Percentiles rank a stretch among this genome's conserved stretches.
Evolutionary conservation across 1,140 invertebrate species (phyloP).

Genomic region (Macrotrachela quadricornifera): DNA sequence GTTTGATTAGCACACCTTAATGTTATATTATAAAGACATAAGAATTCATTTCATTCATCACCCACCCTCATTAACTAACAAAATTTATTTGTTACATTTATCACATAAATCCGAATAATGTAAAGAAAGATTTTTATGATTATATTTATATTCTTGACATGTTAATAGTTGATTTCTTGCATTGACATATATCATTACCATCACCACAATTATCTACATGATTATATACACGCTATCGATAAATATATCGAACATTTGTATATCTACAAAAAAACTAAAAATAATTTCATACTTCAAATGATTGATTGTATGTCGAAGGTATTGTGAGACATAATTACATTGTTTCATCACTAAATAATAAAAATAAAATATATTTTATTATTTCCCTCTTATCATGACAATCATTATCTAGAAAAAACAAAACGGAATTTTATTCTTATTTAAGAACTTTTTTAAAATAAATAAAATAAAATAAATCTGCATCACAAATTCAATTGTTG

Average conservation of each 20-base stretch:
- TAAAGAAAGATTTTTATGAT: too few species aligned
- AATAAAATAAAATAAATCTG: slow-evolving; percentile 16
- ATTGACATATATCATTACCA: slow-evolving; percentile 33
- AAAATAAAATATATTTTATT: too few species aligned
- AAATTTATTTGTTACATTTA: too few species aligned
- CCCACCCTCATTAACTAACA: slow-evolving; percentile 43
- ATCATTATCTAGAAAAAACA: too few species aligned
- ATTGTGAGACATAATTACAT: too few species aligned
- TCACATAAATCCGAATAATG: too few species aligned
- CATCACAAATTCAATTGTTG: slow-evolving; percentile 53
- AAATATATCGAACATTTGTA: slow-evolving; percentile 73
- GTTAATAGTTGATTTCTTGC: too few species aligned
- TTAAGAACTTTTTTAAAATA: too few species aligned
- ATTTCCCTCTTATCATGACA: too few species aligned
- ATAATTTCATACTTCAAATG: neutral
- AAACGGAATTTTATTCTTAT: too few species aligned
- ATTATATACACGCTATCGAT: slow-evolving; percentile 38
- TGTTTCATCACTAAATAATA: too few species aligned
- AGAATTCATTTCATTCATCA: slow-evolving; percentile 36
- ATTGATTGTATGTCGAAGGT: neutral
- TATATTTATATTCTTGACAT: too few species aligned
- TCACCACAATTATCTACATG: slow-evolving; percentile 40
- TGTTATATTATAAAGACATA: neutral
- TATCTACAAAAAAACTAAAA: slow-evolving; percentile 70
- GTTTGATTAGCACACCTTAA: neutral